A percentile compares a stretch with the other conserved stretches of the same genome.
phyloP scores from a whole-genome alignment of 2,888 invertebrate genomes.

The Lepidochitona cinerea region DNA sequence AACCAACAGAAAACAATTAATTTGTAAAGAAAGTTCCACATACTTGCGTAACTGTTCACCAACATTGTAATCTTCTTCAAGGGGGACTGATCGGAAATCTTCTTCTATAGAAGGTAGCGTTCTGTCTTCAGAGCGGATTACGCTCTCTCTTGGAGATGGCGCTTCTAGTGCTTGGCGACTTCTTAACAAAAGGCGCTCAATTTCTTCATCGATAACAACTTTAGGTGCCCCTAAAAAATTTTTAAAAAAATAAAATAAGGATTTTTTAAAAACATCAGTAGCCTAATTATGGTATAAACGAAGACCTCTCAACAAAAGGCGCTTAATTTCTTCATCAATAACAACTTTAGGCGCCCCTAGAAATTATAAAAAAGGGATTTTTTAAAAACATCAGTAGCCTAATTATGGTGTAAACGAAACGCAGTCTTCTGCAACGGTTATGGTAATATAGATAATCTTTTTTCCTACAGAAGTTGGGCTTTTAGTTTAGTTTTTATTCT shows the following conservation, averaged over 20 bases:
- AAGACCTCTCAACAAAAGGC: slow-evolving; percentile 36
- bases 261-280: too few relatives aligned
- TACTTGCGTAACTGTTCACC: slow-evolving; percentile 31
- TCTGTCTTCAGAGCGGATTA: not conserved
- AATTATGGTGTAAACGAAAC: too few relatives aligned
- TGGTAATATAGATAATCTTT: too few relatives aligned
- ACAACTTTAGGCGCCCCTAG: slow-evolving; percentile 25
- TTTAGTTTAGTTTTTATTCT: too few relatives aligned
- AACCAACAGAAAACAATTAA: too few relatives aligned
- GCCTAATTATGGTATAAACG: too few relatives aligned
- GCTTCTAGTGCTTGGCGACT: slow-evolving; percentile 34
- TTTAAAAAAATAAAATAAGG: too few relatives aligned
- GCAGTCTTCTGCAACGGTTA: too few relatives aligned
- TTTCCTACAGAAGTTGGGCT: too few relatives aligned
- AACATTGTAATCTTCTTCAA: slow-evolving; percentile 37
- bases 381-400: not conserved
- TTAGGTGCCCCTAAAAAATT: slow-evolving; percentile 16
- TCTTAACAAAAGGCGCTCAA: slow-evolving; percentile 34
- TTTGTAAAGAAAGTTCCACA: slow-evolving; percentile 8
- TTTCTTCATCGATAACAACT: slow-evolving; percentile 37
- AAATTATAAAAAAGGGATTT: not conserved
- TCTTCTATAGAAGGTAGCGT: not conserved
- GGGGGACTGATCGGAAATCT: slow-evolving; percentile 10
- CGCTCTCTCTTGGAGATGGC: slow-evolving; percentile 36
- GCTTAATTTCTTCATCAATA: slow-evolving; percentile 37